Percentiles rank a stretch among this genome's conserved stretches.
Conservation (phyloP, 2,888 invertebrate species). For the Parascotia fuliginaria region DNA sequence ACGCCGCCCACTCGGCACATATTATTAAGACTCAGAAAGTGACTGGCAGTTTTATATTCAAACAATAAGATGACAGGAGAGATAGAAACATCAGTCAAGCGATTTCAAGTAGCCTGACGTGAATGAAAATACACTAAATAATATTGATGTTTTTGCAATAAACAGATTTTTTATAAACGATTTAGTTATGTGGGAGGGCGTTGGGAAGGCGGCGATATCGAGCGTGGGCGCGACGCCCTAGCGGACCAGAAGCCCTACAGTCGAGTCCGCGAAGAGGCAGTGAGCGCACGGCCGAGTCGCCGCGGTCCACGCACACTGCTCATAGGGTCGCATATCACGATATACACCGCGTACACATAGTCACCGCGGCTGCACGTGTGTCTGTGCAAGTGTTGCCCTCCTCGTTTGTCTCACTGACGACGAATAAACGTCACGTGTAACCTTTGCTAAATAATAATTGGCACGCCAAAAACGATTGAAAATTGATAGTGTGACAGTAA, state of each 20-base stretch:
- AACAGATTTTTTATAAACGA: constrained; percentile 69
- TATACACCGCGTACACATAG: constrained; percentile 38
- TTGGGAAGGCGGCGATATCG: constrained; percentile 80
- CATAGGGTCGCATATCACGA: constrained; percentile 45
- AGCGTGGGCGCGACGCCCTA: constrained; percentile 83
- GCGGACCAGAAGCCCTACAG: constrained; percentile 77
- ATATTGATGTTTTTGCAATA: constrained; percentile 52
- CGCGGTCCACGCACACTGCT: constrained; percentile 42
- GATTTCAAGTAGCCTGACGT: constrained; percentile 16
- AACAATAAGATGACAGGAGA: constrained; percentile 11
- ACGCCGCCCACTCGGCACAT: constrained; percentile 44
- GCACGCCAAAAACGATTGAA: constrained; percentile 42
- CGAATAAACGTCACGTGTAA: constrained; percentile 36
- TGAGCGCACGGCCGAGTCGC: constrained; percentile 63
- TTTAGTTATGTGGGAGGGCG: constrained; percentile 82
- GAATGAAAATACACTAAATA: constrained; percentile 21
- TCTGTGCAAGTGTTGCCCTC: constrained; percentile 31
- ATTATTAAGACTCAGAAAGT: constrained; percentile 32
- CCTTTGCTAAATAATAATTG: constrained; percentile 39
- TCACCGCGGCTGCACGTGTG: constrained; percentile 47
- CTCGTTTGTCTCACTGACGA: constrained; percentile 25
- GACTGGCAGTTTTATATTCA: constrained; percentile 27
- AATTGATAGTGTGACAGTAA: constrained; percentile 65
- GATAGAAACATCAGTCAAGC: constrained; percentile 6
- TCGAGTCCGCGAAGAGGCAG: constrained; percentile 67